Evolutionary conservation across 2,113 vertebrate genomes (phyloP), one percentile per base, ranked within the genome.

Genomic region (Scalopus aquaticus): DNA sequence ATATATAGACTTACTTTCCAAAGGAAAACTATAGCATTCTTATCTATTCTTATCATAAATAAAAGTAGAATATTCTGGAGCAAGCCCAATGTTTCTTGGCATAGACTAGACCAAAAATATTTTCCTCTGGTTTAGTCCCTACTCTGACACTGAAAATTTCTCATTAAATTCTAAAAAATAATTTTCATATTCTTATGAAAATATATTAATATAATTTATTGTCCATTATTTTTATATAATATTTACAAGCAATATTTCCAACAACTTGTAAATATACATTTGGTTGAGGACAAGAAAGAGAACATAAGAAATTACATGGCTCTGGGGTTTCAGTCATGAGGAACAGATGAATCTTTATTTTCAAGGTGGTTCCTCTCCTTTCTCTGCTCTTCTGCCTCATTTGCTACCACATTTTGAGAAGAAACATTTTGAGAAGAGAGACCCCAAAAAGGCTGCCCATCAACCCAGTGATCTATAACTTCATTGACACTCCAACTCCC

Each of bases 1-100:
- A 76, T n/a, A 76, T 51, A 94, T 22, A 93, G 32, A 96, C 42
- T 69, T 82, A 89, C 28, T 67, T 91, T 92, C 20, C 51, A 93
- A 92, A 77, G 60, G 95, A 96, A 58, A 95, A 94, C 37, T 85
- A 77, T 2, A 95, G 26, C 37, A 92, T 88, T 92, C 54, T 24
- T 91, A 86, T 82, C 81, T 88, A 69, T 89, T 94, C 9, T n/a
- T 79, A 46, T 84, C 70, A 90, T 44, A 93, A 95, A 95, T 91
- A 96, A 92, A 91, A 79, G 32, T 37, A 72, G 13, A 94, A 74
- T 91, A 93, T 93, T 88, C 42, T 96, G 64, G 80, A 79, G 39
- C 13, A 81, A 85, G 42, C 58, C 12, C 49, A 95, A 39, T 90
- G 95, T 44, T 95, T 95, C 62, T 92, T 77, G 54, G 81, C 83